phyloP scores from a whole-genome alignment of 2,113 vertebrate species.

The Mobula hypostoma region DNA sequence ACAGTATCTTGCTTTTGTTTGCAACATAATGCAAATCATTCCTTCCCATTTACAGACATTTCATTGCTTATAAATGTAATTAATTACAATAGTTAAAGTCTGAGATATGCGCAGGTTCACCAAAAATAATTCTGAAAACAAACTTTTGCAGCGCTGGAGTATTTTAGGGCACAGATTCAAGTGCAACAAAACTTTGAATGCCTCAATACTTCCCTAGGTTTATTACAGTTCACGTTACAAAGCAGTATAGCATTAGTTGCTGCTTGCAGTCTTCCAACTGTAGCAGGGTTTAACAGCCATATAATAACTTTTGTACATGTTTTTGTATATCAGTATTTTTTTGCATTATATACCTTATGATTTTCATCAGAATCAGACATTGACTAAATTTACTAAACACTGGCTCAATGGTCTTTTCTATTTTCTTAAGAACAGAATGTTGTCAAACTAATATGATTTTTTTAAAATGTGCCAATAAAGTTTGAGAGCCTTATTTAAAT shows the following conservation, averaged over 20 bases:
- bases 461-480: not conserved
- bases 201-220: not conserved
- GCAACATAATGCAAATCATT: not conserved
- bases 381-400: slow-evolving; percentile 30
- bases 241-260: not conserved
- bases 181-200: not conserved
- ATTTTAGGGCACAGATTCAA: not conserved
- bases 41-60: not conserved
- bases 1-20: not conserved
- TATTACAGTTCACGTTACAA: not conserved
- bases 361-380: not conserved
- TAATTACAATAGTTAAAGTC: not conserved
- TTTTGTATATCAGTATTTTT: slow-evolving; percentile 23
- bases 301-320: not conserved
- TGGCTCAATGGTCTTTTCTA: slow-evolving; percentile 8
- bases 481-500: not conserved
- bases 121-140: not conserved
- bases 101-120: not conserved
- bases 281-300: not conserved
- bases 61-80: not conserved
- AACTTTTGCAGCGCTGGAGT: not conserved
- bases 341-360: not conserved
- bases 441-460: slow-evolving; percentile 27
- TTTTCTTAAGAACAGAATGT: slow-evolving; percentile 32
- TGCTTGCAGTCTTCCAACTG: not conserved